These are phyloP conservation scores for Drosophila testacea DNA, from an alignment of 2,888 invertebrate species.

Conservation along the genomic window DNA sequence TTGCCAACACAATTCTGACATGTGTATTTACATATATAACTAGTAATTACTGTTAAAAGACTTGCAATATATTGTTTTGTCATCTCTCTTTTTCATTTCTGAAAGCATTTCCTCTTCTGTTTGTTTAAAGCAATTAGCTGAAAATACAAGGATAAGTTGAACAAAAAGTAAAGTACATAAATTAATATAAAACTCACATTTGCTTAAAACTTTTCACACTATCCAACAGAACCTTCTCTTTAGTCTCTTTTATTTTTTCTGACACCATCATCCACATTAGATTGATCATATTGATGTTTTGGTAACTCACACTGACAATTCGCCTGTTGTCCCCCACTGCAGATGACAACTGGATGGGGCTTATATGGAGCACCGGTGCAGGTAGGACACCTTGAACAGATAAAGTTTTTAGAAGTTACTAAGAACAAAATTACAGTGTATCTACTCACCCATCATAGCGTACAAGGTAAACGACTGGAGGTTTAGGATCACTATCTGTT, in stretches of 20 bases:
- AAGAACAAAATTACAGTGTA: neutral
- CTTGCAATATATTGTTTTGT: neutral
- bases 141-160: no score
- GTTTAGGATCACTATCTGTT: neutral
- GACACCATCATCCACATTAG: neutral
- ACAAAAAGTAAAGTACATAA: no score
- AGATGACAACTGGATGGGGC: neutral
- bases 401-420: neutral
- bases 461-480: neutral
- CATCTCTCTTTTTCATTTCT: no score
- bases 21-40: neutral
- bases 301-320: neutral
- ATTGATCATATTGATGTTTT: neutral
- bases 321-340: neutral
- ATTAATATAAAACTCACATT: no score
- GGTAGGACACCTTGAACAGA: neutral
- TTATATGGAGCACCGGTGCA: constrained; percentile 15
- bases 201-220: no score
- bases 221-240: neutral
- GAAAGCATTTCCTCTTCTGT: no score
- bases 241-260: constrained; percentile 3
- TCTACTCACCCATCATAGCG: constrained; percentile 1
- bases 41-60: neutral
- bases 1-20: constrained; percentile 59
- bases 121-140: no score